Evolutionary conservation across 2,888 invertebrate species (phyloP).

Genomic region (Drosophila cyrtoloma): DNA sequence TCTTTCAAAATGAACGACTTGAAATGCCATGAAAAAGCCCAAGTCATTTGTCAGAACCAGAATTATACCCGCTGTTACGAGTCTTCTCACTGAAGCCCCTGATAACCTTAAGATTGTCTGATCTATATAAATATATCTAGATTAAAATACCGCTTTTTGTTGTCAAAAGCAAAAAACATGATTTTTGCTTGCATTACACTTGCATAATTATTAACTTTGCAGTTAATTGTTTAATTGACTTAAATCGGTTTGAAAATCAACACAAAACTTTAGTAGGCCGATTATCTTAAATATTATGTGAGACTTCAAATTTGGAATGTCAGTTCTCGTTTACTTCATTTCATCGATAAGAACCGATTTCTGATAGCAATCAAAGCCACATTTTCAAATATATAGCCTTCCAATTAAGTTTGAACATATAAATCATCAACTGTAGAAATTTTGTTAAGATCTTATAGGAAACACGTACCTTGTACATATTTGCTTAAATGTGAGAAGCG

Average conservation of each 20-base stretch:
- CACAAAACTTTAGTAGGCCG: background rate
- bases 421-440: background rate
- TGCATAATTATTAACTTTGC: background rate
- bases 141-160: background rate
- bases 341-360: background rate
- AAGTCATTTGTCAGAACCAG: slow-evolving; percentile 7
- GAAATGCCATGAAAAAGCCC: background rate
- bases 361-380: background rate
- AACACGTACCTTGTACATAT: background rate
- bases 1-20: slow-evolving; percentile 34
- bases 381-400: background rate
- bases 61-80: background rate
- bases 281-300: background rate
- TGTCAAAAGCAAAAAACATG: background rate
- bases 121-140: background rate
- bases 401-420: no score
- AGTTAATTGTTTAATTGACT: background rate
- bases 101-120: background rate
- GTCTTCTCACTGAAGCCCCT: background rate
- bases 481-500: background rate
- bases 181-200: background rate
- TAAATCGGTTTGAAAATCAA: background rate
- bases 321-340: background rate
- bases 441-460: background rate
- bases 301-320: background rate